Evolutionary conservation across 2,113 vertebrate species (phyloP), one percentile per base, ranked within the genome.

Genomic region (Tachycineta bicolor): DNA sequence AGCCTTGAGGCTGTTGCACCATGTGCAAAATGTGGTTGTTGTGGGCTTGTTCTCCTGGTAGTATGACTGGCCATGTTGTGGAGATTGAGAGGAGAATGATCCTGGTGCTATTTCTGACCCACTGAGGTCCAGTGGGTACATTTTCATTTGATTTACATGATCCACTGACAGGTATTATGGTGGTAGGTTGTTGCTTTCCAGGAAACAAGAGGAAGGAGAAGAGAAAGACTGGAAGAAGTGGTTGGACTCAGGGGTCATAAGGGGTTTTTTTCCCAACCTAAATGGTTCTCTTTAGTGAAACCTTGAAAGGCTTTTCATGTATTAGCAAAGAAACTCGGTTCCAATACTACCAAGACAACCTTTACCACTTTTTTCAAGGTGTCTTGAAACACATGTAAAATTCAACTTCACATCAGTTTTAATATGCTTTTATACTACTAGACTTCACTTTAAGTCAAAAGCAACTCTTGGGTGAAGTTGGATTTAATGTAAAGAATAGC

Each of bases 401-500:
- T 67, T 56, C 12, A 41, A n/a, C 59, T 92, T 80, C 65, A 22
- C 9, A 24, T 47, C 26, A 44, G 11, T 46, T 91, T 92, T 87
- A 75, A 64, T 78, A 49, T 67, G 28, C 31, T 79, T 85, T 94
- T 29, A 28, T 58, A 55, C 46, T 76, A 31, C 34, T 17, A 47
- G 33, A 28, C 34, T 91, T 22, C 19, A 50, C 39, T 90, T 68
- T 14, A 79, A 58, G 62, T 83, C 47, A 86, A 59, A 83, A 86
- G 16, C 56, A 83, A n/a, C 62, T 94, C 20, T 33, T 77, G 82
- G 65, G 31, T 65, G 78, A 91, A 70, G 64, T 44, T 93, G 76
- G 55, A 25, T 70, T 88, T 71, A n/a, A 59, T 83, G 71, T 88
- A 68, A 91, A 90, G 82, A 87, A 39, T 52, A 77, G 49, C 64